These are phyloP conservation scores for Cephus runcator DNA, from an alignment of 2,888 invertebrate species.

Conservation along the genomic window DNA sequence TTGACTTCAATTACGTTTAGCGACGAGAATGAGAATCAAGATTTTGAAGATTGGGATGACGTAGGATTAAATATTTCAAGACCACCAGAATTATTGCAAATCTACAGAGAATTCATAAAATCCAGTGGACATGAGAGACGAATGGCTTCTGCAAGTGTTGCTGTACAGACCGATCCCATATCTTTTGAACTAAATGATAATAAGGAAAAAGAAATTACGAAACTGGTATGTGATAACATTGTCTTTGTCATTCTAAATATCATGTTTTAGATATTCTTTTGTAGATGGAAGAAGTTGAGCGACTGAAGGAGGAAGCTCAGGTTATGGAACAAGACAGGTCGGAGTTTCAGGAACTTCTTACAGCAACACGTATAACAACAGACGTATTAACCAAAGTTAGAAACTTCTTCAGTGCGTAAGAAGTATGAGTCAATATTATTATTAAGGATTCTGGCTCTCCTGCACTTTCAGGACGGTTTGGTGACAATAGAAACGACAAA, in stretches of 20 bases:
- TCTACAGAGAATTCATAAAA: constrained; percentile 72
- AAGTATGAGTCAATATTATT: background rate
- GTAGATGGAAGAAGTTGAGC: constrained; percentile 70
- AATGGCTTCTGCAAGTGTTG: constrained; percentile 67
- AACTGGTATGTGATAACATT: constrained; percentile 33
- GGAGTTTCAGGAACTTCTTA: constrained; percentile 67
- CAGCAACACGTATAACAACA: constrained; percentile 26
- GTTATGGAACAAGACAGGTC: constrained; percentile 71
- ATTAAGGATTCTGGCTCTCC: background rate
- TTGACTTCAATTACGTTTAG: constrained; percentile 90
- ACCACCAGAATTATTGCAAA: constrained; percentile 78
- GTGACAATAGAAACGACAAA: constrained; percentile 49
- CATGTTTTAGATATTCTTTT: constrained; percentile 35
- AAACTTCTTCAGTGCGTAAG: background rate
- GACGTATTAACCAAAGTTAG: constrained; percentile 6
- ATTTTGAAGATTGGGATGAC: constrained; percentile 93
- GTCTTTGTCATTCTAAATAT: background rate
- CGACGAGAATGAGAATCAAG: constrained; percentile 91
- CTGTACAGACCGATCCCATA: constrained; percentile 50
- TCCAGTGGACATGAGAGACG: constrained; percentile 64
- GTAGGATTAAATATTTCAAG: constrained; percentile 87
- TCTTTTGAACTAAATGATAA: constrained; percentile 12
- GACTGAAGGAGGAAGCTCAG: constrained; percentile 69
- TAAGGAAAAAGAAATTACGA: constrained; percentile 40
- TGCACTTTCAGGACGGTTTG: constrained; percentile 35